These are phyloP conservation scores for Lophochroa leadbeateri DNA, from an alignment of 2,113 vertebrate genomes.

Conservation along the genomic window DNA sequence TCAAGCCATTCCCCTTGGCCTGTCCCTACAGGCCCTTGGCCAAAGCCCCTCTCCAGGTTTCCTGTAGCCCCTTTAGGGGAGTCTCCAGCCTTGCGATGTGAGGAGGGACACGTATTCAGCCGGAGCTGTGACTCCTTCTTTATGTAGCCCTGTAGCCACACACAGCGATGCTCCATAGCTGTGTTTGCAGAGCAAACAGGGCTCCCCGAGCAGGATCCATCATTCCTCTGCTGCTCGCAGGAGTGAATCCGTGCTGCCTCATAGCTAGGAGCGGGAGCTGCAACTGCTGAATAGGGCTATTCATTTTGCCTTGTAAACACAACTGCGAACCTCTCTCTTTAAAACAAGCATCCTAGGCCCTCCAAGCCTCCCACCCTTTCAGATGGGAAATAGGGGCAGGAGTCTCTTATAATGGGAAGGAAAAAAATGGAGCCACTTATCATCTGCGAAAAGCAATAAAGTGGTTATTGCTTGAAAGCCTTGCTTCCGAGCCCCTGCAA, in stretches of 20 bases:
- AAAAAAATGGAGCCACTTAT: background rate
- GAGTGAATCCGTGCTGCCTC: background rate
- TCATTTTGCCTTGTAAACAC: slow-evolving; percentile 4
- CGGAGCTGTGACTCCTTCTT: fast-evolving
- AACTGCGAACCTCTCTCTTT: background rate
- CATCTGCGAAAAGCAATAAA: background rate
- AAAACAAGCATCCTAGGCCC: background rate
- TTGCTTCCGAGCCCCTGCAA: background rate
- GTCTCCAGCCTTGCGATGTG: background rate
- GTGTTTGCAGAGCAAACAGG: slow-evolving; percentile 43
- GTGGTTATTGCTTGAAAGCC: background rate
- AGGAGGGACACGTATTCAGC: background rate
- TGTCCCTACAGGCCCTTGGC: background rate
- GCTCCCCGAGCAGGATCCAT: background rate
- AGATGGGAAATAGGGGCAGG: background rate
- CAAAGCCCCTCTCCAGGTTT: background rate
- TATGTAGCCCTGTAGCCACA: background rate
- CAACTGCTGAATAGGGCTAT: background rate
- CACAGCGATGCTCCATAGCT: fast-evolving
- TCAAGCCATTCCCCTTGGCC: background rate
- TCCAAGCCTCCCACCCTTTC: background rate
- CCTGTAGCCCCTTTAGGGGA: background rate
- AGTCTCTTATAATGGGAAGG: background rate
- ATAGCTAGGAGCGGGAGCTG: background rate
- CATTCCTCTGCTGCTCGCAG: background rate